Base-by-base conservation (phyloP, 2,888 invertebrate species). In the Oscheius sp. region DNA sequence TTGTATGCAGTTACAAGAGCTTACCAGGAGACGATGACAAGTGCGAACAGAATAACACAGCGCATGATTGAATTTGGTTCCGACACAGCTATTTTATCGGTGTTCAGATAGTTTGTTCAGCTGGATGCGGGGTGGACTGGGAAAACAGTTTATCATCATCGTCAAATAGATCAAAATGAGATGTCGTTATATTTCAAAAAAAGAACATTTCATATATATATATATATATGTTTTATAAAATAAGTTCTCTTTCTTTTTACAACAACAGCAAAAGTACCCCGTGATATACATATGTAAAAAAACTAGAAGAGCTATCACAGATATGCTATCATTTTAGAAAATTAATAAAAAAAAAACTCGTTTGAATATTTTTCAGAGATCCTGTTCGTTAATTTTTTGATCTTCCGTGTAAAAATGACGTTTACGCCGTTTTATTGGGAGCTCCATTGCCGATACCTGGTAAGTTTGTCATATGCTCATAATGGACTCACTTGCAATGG, bases 401-500 rank as follows among this genome's bases (percentile, higher is more conserved):
- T 73, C 51, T 3, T 80, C 75, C 1, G 76, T 76, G 70, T 82
- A 85, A 50, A 85, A 81, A 64, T 85, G 85, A 20, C 82, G 73
- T 67, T 85, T 85, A 30, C 83, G 41, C 50, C 75, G 67, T 44
- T 77, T 77, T 12, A 78, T 65, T 3, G 81, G 82, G 22, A 85
- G 66, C 68, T 85, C 85, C 78, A 85, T 80, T 5, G 85, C 85
- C 0, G 85, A 81, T 6, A 89, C 89, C 62, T 87, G 86, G 41
- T 88, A 9, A 47, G 24, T 33, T 14, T 30, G 30, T 2, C n/a
- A 54, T 28, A 5, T 30, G 20, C 3, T n/a, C 8, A 47, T 12
- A 47, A 47, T 12, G 17, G 17, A n/a, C 87, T 86, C 56, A 89
- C 88, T 51, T 86, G 86, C 33, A 89, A 81, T 0, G 89, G 89